phyloP scores from a whole-genome alignment of 1,140 invertebrate genomes.

The Tetramorium simillimum region DNA sequence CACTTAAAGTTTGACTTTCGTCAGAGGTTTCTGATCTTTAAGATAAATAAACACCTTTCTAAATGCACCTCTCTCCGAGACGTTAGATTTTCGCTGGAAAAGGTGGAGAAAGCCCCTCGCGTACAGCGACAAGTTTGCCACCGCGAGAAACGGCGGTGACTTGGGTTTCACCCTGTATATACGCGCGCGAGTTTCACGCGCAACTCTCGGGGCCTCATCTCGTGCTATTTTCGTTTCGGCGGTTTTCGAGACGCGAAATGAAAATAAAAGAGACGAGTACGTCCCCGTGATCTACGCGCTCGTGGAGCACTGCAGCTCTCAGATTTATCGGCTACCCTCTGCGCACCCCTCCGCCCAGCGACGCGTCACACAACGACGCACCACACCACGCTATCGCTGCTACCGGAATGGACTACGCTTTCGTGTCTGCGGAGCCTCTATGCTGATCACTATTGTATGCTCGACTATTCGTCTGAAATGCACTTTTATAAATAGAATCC shows the following conservation, averaged over 20 bases:
- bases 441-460: conserved; percentile 62
- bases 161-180: conserved; percentile 37
- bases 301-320: conserved; percentile 59
- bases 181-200: conserved; percentile 23
- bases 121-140: not conserved
- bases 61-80: not conserved
- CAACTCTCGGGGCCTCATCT: conserved; percentile 46
- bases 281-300: conserved; percentile 68
- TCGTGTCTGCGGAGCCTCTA: conserved; percentile 53
- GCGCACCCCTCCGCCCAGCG: conserved; percentile 43
- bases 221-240: conserved; percentile 76
- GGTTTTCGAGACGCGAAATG: conserved; percentile 71
- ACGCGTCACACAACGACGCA: conserved; percentile 40
- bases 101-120: not conserved
- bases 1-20: not conserved
- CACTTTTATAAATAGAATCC: conserved; percentile 75
- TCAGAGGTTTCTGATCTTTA: not conserved
- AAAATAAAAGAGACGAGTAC: conserved; percentile 68
- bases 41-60: not conserved
- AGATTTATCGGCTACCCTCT: conserved; percentile 74
- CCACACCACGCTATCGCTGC: conserved; percentile 38
- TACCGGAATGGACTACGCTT: conserved; percentile 53
- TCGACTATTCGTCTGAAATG: conserved; percentile 72
- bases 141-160: not conserved
- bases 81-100: not conserved